Conservation (phyloP, 2,113 vertebrate genomes). For the Coptodon bakossiorum region DNA sequence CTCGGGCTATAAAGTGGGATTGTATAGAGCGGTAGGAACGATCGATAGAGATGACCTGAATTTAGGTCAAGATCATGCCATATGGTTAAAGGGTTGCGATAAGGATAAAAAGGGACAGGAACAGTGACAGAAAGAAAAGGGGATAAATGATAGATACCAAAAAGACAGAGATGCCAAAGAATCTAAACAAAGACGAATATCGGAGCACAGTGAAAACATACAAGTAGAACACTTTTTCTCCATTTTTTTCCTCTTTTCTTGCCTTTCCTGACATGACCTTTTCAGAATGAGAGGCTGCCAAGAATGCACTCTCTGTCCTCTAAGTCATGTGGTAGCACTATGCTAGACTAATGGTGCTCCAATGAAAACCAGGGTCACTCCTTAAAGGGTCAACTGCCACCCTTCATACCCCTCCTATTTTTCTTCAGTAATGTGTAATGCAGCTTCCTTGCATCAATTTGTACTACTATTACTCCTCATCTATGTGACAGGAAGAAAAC, state of each 20-base stretch:
- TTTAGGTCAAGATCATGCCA: conserved; percentile 55
- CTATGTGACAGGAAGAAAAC: neutral
- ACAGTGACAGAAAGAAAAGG: neutral
- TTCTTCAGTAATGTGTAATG: neutral
- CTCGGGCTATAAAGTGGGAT: conserved; percentile 23
- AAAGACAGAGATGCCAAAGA: neutral
- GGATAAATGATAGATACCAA: neutral
- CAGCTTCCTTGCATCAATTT: neutral
- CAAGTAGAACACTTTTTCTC: neutral
- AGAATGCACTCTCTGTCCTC: neutral
- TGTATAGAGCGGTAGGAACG: conserved; percentile 24
- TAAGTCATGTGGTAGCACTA: neutral
- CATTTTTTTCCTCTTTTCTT: neutral
- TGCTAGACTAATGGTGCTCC: conserved; percentile 44
- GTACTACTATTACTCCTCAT: neutral
- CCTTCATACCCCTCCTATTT: neutral
- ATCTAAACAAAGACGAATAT: conserved; percentile 1
- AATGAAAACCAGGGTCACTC: conserved; percentile 28
- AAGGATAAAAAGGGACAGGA: neutral
- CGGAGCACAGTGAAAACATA: neutral
- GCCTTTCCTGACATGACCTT: conserved; percentile 42
- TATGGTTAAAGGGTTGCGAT: neutral
- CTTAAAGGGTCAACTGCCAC: neutral
- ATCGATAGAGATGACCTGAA: conserved; percentile 55
- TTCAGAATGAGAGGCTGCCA: conserved; percentile 56